Conservation (phyloP, 2,113 vertebrate genomes). For the Gasterosteus aculeatus region DNA sequence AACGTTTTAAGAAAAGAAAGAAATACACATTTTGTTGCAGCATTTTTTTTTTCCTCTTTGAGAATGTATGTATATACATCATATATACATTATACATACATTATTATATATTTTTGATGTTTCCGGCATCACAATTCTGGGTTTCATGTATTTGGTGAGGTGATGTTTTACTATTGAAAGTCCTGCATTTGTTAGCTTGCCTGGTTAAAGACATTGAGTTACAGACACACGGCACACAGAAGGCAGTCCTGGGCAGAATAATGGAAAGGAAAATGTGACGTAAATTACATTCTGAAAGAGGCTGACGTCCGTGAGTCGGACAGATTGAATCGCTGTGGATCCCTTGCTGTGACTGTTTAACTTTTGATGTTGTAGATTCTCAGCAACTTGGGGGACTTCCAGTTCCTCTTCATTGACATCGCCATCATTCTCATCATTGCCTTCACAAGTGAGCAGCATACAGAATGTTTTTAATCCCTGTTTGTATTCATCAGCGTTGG, state of each 20-base stretch:
- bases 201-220: background rate
- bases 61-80: background rate
- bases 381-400: constrained; percentile 95
- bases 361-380: constrained; percentile 83
- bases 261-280: background rate
- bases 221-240: background rate
- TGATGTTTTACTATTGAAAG: background rate
- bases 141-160: background rate
- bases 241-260: background rate
- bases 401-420: constrained; percentile 97
- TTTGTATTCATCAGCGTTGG: background rate
- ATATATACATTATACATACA: too few species aligned
- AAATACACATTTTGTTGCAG: background rate
- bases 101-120: background rate
- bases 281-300: too few species aligned
- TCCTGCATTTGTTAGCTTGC: background rate
- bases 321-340: background rate
- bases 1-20: background rate
- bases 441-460: constrained; percentile 91
- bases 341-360: background rate
- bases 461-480: background rate
- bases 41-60: background rate
- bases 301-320: background rate
- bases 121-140: background rate
- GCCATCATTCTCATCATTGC: constrained; percentile 93